Conservation (phyloP, 1,140 invertebrate genomes). For the Drosophila rhopaloa region DNA sequence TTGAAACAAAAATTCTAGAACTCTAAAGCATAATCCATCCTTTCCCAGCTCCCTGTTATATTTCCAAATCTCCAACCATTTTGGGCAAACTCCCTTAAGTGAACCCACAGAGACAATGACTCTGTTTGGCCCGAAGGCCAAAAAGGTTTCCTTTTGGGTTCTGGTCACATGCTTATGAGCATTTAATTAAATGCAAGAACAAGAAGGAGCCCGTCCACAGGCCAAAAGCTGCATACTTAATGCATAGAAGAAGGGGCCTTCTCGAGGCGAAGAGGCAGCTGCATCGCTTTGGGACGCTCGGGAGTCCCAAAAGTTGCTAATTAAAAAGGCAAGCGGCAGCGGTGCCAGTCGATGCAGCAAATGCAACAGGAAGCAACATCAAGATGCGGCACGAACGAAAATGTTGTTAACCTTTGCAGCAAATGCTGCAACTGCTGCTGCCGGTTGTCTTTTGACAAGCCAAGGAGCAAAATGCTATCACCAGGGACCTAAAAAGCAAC, state of each 20-base stretch:
- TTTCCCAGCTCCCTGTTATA: background rate
- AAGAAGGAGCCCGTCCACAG: constrained; percentile 40
- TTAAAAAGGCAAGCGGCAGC: constrained; percentile 79
- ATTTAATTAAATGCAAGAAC: constrained; percentile 83
- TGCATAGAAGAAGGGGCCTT: constrained; percentile 40
- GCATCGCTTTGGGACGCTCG: constrained; percentile 55
- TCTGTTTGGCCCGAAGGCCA: constrained; percentile 54
- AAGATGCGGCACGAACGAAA: constrained; percentile 80
- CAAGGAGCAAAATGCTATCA: constrained; percentile 80
- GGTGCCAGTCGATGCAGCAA: constrained; percentile 42
- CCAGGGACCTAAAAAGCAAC: constrained; percentile 71
- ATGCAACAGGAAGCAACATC: constrained; percentile 72
- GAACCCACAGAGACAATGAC: constrained; percentile 65
- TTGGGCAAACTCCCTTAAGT: constrained; percentile 22
- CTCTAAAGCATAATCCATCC: background rate
- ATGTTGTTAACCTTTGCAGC: constrained; percentile 76
- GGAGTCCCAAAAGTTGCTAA: constrained; percentile 80
- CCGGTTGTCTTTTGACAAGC: constrained; percentile 73
- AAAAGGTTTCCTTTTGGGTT: constrained; percentile 33
- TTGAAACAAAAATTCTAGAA: background rate
- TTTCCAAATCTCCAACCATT: background rate
- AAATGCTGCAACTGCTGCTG: constrained; percentile 32
- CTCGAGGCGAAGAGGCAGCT: constrained; percentile 13
- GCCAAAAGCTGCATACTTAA: constrained; percentile 77
- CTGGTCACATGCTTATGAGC: constrained; percentile 79